Percentiles rank a stretch among this genome's conserved stretches.
Conservation (phyloP, 2,888 invertebrate species). For the Rhaphigaster nebulosa region DNA sequence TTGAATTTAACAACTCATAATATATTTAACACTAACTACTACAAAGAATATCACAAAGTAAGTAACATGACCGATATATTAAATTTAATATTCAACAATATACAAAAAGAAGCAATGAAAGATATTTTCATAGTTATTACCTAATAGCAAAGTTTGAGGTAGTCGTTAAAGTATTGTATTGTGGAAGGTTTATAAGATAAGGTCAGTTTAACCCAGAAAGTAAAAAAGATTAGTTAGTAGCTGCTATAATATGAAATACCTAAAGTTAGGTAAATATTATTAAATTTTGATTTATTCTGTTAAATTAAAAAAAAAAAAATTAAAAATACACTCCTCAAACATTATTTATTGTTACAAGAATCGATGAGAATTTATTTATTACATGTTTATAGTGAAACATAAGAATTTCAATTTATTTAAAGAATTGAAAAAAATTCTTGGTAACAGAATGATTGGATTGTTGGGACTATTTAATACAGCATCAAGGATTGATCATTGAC, state of each 20-base stretch:
- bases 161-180: background rate
- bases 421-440: background rate
- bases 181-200: slow-evolving; percentile 14
- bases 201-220: background rate
- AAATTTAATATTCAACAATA: slow-evolving; percentile 30
- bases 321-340: background rate
- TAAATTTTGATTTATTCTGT: background rate
- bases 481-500: background rate
- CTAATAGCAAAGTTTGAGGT: slow-evolving; percentile 13
- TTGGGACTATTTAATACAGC: background rate
- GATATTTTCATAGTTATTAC: background rate
- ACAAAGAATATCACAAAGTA: slow-evolving; percentile 41
- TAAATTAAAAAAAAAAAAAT: background rate
- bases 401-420: background rate
- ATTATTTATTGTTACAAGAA: background rate
- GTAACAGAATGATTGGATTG: background rate
- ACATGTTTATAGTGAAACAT: background rate
- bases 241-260: background rate
- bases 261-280: background rate
- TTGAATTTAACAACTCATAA: slow-evolving; percentile 43
- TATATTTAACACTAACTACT: slow-evolving; percentile 12
- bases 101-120: background rate
- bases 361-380: background rate
- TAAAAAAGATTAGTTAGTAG: background rate
- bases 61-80: slow-evolving; percentile 28